phyloP scores from a whole-genome alignment of 2,113 vertebrate species.

The Oryzias woworae region DNA sequence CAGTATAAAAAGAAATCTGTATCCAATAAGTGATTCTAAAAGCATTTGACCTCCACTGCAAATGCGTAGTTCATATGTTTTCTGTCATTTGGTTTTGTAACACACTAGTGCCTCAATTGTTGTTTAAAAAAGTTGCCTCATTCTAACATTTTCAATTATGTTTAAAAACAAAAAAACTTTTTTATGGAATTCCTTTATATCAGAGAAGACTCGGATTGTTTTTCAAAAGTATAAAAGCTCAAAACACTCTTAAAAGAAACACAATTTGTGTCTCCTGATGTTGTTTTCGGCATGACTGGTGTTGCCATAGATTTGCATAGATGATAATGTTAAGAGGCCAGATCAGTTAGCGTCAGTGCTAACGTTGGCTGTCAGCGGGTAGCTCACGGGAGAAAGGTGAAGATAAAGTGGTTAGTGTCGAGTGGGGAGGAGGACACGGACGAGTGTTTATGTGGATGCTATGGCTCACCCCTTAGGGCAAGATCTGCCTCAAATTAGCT shows the following conservation, averaged over 20 bases:
- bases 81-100: too few relatives aligned
- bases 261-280: slow-evolving; percentile 1
- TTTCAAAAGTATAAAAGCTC: background rate
- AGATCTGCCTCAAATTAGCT: slow-evolving; percentile 79
- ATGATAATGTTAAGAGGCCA: slow-evolving; percentile 67
- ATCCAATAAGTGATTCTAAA: too few relatives aligned
- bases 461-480: slow-evolving; percentile 73
- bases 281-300: slow-evolving; percentile 18
- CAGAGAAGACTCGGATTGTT: too few relatives aligned
- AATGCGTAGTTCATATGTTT: too few relatives aligned
- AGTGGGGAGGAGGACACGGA: slow-evolving; percentile 20
- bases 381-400: slow-evolving; percentile 61
- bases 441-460: slow-evolving; percentile 34
- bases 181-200: too few relatives aligned
- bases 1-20: too few relatives aligned
- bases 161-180: too few relatives aligned
- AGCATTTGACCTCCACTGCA: too few relatives aligned
- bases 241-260: slow-evolving; percentile 12
- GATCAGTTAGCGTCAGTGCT: slow-evolving; percentile 60
- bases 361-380: slow-evolving; percentile 56
- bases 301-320: slow-evolving; percentile 43
- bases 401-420: slow-evolving; percentile 55
- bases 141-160: too few relatives aligned
- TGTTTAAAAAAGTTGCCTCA: too few relatives aligned
- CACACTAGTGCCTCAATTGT: too few relatives aligned